Conservation (phyloP, 2,888 invertebrate genomes). For the Leucozona laternaria region DNA sequence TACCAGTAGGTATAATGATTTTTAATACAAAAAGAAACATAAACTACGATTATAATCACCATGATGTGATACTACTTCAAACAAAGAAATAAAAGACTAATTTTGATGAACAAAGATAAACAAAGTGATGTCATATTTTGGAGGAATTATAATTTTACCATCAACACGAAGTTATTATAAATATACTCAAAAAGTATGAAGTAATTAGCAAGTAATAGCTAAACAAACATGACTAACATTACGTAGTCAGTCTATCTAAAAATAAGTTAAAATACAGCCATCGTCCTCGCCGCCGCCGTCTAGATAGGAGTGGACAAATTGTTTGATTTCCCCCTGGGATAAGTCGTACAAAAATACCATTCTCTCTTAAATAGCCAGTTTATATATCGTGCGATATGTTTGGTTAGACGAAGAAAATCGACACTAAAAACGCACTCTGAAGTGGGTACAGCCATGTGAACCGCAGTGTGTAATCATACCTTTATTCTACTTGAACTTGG, state of each 20-base stretch:
- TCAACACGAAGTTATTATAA: not conserved
- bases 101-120: not conserved
- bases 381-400: not conserved
- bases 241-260: not conserved
- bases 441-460: not conserved
- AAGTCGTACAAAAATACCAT: not conserved
- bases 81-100: not conserved
- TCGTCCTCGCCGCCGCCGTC: not conserved
- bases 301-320: not conserved
- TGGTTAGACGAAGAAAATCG: not conserved
- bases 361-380: not conserved
- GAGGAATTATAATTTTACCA: not conserved
- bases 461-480: not conserved
- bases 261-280: conserved; percentile 1
- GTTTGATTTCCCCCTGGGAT: conserved; percentile 6
- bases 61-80: not conserved
- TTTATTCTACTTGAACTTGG: conserved; percentile 47
- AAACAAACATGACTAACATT: conserved; percentile 4
- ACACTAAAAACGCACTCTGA: not conserved
- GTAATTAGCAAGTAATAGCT: conserved; percentile 17
- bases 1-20: not conserved
- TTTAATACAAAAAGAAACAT: not conserved
- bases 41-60: not conserved
- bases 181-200: not conserved
- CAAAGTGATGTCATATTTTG: conserved; percentile 11